Conservation (phyloP, 1,140 invertebrate genomes). For the Apis mellifera region Amel_HAv3.1 CM009931.2:761001-761500, state of each 20-base stretch:
- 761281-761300: constrained; percentile 54
- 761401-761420: constrained; percentile 2
- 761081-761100: constrained; percentile 55
- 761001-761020: constrained; percentile 29
- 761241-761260: constrained; percentile 51
- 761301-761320: not conserved
- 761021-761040: constrained; percentile 46
- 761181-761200: not conserved
- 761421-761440: constrained; percentile 11
- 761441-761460: constrained; percentile 20
- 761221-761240: constrained; percentile 69
- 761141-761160: constrained; percentile 39
- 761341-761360: no score
- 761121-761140: constrained; percentile 46
- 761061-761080: constrained; percentile 45
- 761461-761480: constrained; percentile 41
- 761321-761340: no score
- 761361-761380: no score
- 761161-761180: not conserved
- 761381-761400: no score
- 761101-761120: constrained; percentile 48
- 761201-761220: constrained; percentile 63
- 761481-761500: constrained; percentile 43
- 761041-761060: constrained; percentile 39
- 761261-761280: constrained; percentile 61